Evolutionary conservation across 2,797 vertebrate genomes (phyloP).

Genomic region (Arremon aurantiirostris): DNA sequence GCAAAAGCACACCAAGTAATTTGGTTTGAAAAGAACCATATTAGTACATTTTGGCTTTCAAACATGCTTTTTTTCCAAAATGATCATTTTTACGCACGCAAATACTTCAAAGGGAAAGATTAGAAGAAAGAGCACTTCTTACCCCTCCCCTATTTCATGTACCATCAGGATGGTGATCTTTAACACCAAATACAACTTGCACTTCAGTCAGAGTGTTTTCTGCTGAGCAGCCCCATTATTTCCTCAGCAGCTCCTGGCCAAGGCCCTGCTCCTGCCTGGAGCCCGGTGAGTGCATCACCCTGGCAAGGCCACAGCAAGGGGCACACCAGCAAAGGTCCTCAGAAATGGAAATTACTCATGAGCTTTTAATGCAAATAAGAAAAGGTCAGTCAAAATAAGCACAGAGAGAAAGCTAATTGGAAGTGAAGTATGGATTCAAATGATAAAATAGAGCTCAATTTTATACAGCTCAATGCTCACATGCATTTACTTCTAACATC

Average conservation of each 20-base stretch:
- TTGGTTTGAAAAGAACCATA: not conserved
- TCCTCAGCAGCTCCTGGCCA: not conserved
- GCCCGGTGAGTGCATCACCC: not conserved
- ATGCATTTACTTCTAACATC: not conserved
- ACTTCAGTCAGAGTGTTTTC: not conserved
- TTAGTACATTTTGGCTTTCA: not conserved
- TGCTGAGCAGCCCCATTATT: not conserved
- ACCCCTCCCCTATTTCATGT: not conserved
- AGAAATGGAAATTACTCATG: not conserved
- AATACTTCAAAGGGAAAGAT: constrained; percentile 6
- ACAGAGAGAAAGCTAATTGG: not conserved
- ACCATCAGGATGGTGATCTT: not conserved
- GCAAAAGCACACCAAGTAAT: not conserved
- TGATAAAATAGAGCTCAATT: not conserved
- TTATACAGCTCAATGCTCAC: not conserved
- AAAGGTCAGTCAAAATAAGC: not conserved
- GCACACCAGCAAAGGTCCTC: not conserved
- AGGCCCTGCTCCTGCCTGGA: not conserved
- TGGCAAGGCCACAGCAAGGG: not conserved
- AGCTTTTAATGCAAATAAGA: not conserved
- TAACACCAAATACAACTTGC: not conserved
- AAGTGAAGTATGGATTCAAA: not conserved
- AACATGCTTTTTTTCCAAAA: not conserved
- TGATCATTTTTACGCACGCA: not conserved
- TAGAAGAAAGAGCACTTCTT: not conserved